Evolutionary conservation across 2,888 invertebrate species (phyloP), one percentile per base, ranked within the genome.

Genomic region (Ditula angustiorana): DNA sequence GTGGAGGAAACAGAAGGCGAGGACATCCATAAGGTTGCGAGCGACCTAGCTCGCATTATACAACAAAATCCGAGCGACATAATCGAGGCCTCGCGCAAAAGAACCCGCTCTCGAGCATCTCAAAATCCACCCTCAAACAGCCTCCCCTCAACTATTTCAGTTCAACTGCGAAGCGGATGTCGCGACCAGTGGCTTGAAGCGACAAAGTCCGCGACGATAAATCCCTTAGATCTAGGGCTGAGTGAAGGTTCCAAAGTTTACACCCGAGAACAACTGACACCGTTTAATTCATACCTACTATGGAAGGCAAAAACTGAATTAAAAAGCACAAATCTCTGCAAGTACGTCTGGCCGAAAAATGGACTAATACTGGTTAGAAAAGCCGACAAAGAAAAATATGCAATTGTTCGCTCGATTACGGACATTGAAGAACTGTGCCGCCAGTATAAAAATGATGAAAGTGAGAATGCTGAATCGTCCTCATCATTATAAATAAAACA

Each of bases 221-320:
- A 26, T 26, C 26, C 5, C 5, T 3, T 5, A 5, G 26, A 26
- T 5, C 26, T 26, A 26, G 26, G 26, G 5, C 5, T 26, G 5
- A 26, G 26, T 26, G 26, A 26, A 26, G 5, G 5, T 26, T 3
- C 26, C 5, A 33, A 33, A 11, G 33, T 33, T 7, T 33, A 33
- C 35, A 35, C 8, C 4, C 35, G 35, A 10, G 35, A 35, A n/a
- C 35, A 10, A 11, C 35, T 35, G 3, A 35, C 35, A 11, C 35
- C 35, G n/a, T n/a, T n/a, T n/a, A 35, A 35, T 35, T 35, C 35
- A 35, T 35, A 35, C n/a, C n/a, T 35, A 35, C 35, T 35, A n/a
- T 35, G 35, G 35, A 10, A n/a, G 11, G 35, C 35, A 10, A 35
- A 35, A 5, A 35, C 1, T n/a, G 35, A n/a, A 11, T 2, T 35